phyloP scores from a whole-genome alignment of 2,797 vertebrate species.

The Sebastes alutus region DNA sequence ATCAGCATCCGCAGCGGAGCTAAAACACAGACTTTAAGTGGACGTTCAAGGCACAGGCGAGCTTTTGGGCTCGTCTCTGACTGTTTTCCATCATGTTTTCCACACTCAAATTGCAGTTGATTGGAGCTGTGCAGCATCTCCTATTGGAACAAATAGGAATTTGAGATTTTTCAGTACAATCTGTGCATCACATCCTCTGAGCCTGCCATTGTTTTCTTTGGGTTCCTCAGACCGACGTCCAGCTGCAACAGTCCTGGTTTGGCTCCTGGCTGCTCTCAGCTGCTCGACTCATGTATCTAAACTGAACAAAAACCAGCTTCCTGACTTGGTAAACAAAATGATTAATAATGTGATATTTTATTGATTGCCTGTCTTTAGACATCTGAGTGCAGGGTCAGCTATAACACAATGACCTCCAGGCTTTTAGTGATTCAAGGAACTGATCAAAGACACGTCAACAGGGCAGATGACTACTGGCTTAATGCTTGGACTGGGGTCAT shows the following conservation, averaged over 20 bases:
- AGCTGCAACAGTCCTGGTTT: neutral
- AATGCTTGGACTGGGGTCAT: constrained; percentile 18
- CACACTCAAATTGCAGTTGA: neutral
- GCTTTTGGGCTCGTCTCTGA: neutral
- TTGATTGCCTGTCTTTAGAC: neutral
- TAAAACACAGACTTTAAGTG: neutral
- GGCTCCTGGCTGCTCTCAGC: constrained; percentile 2
- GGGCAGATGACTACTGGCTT: constrained; percentile 44
- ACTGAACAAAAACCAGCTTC: neutral
- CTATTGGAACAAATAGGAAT: neutral
- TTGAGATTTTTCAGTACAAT: neutral
- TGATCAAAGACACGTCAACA: constrained; percentile 54
- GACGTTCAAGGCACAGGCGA: neutral
- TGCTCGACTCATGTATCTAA: neutral
- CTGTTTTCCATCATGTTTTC: neutral
- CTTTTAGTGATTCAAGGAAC: constrained; percentile 22
- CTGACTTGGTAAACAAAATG: constrained; percentile 22
- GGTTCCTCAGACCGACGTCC: neutral
- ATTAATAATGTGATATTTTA: constrained; percentile 15
- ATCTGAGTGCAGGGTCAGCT: constrained; percentile 15
- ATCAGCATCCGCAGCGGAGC: constrained; percentile 38
- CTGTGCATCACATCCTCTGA: constrained; percentile 1
- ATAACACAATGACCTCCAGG: constrained; percentile 17
- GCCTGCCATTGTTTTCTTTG: constrained; percentile 17
- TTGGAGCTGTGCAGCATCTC: neutral